phyloP scores from a whole-genome alignment of 1,140 invertebrate species.

The Drosophila teissieri region DNA sequence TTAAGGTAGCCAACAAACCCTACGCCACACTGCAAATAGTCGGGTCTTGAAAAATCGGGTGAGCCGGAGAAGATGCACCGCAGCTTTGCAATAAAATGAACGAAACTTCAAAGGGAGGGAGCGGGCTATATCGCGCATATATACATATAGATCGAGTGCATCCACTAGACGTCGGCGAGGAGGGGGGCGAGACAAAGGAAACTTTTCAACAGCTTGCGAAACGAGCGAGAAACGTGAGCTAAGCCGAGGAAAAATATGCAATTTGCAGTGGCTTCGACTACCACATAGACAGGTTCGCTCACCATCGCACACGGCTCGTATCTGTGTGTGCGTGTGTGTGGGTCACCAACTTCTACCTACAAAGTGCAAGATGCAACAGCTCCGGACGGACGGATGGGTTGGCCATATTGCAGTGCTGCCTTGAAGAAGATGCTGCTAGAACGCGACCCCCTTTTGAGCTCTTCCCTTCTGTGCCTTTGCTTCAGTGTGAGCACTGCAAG shows the following conservation, averaged over 20 bases:
- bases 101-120: conserved; percentile 37
- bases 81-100: conserved; percentile 46
- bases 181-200: conserved; percentile 47
- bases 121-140: conserved; percentile 14
- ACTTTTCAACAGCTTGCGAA: conserved; percentile 66
- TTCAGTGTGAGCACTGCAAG: conserved; percentile 1
- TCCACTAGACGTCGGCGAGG: background rate
- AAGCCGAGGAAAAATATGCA: conserved; percentile 58
- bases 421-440: conserved; percentile 46
- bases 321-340: conserved; percentile 14
- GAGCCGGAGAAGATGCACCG: conserved; percentile 18
- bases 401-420: conserved; percentile 41
- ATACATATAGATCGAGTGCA: conserved; percentile 23
- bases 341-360: conserved; percentile 46
- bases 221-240: conserved; percentile 65
- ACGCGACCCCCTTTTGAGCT: conserved; percentile 22
- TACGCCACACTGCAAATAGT: background rate
- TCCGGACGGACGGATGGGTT: conserved; percentile 18
- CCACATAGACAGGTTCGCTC: conserved; percentile 7
- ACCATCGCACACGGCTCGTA: background rate
- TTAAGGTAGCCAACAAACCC: background rate
- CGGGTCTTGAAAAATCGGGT: background rate
- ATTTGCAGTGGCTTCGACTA: conserved; percentile 40
- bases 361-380: conserved; percentile 54
- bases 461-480: conserved; percentile 4